A percentile compares a stretch with the other conserved stretches of the same genome.
Conservation (phyloP, 2,888 invertebrate genomes). For the Girardia tigrina region DNA sequence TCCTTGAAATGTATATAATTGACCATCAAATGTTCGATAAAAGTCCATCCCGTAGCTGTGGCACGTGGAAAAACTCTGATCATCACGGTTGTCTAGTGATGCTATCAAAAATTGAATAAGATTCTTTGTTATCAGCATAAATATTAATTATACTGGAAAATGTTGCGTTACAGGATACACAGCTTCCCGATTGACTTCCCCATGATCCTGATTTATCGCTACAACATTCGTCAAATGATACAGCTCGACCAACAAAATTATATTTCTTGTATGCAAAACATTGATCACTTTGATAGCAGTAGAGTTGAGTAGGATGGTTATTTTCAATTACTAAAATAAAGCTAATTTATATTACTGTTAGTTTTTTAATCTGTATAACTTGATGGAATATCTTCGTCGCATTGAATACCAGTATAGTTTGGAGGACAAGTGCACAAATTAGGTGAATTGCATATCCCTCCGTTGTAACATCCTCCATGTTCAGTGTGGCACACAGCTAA, state of each 20-base stretch:
- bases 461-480: conserved; percentile 25
- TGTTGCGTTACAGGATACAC: conserved; percentile 27
- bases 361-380: neutral
- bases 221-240: conserved; percentile 29
- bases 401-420: conserved; percentile 16
- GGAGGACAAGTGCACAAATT: neutral
- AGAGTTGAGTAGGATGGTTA: neutral
- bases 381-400: conserved; percentile 16
- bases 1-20: conserved; percentile 61
- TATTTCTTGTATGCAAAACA: conserved; percentile 26
- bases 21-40: conserved; percentile 71
- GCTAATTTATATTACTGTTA: neutral
- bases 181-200: conserved; percentile 29
- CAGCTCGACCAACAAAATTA: neutral
- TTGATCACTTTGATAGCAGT: conserved; percentile 19
- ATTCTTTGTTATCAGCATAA: no score
- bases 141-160: neutral
- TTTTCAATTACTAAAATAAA: neutral
- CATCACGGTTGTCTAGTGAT: no score
- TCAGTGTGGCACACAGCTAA: conserved; percentile 20
- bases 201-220: conserved; percentile 26
- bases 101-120: no score
- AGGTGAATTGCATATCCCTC: neutral
- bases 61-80: conserved; percentile 33
- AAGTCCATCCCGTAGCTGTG: conserved; percentile 32